Evolutionary conservation across 2,113 vertebrate genomes (phyloP).

Genomic region (Formicarius rufipectus): DNA sequence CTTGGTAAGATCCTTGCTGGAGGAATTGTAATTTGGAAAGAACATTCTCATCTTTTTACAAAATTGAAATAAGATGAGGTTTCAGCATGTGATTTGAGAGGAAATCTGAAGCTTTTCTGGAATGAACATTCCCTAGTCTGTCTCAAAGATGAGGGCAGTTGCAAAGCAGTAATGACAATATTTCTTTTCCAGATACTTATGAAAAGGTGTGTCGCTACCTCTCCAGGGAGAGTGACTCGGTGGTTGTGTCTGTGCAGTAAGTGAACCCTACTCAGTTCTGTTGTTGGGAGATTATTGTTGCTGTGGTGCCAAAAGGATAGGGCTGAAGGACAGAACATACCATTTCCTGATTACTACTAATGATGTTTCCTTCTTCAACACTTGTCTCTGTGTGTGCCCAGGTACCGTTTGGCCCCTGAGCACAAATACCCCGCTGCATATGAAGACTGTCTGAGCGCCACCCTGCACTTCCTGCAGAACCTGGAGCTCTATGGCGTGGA

Average conservation of each 20-base stretch:
- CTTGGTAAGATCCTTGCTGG: slow-evolving; percentile 76
- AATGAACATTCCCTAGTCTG: neutral
- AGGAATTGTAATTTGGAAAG: neutral
- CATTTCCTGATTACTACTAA: neutral
- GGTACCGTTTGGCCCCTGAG: slow-evolving; percentile 81
- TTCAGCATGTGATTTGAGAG: neutral
- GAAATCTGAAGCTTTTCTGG: neutral
- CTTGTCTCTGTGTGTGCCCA: neutral
- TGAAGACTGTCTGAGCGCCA: slow-evolving; percentile 76
- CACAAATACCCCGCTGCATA: slow-evolving; percentile 73
- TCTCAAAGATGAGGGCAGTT: neutral
- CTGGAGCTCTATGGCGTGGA: slow-evolving; percentile 74
- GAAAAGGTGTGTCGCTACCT: slow-evolving; percentile 79
- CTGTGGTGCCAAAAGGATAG: neutral
- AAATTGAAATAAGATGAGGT: neutral
- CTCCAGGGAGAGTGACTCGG: slow-evolving; percentile 76
- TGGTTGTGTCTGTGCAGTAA: slow-evolving; percentile 86
- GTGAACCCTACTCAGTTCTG: neutral
- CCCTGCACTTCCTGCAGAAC: slow-evolving; percentile 77
- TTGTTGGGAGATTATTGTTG: neutral
- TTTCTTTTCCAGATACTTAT: slow-evolving; percentile 76
- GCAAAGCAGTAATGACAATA: neutral
- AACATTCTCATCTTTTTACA: neutral
- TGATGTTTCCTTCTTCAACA: neutral
- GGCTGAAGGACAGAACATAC: neutral